These are phyloP conservation scores for Pseudopipra pipra DNA, from an alignment of 2,113 vertebrate genomes.

Conservation along the genomic window DNA sequence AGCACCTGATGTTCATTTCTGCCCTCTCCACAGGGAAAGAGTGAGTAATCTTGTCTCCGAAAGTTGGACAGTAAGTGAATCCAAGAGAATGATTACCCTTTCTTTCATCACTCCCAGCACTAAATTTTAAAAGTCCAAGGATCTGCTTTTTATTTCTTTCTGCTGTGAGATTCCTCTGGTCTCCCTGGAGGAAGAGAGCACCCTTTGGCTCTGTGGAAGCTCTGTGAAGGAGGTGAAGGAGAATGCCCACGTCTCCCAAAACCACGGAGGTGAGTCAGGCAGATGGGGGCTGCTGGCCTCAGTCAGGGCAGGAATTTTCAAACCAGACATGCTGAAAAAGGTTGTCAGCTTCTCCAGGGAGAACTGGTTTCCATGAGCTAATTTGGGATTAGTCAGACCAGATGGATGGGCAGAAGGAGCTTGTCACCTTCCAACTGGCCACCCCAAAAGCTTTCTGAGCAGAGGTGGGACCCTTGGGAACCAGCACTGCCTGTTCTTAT, in stretches of 20 bases:
- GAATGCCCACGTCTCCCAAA: fast-evolving
- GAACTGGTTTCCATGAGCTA: background rate
- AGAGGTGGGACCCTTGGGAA: background rate
- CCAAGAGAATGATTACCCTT: background rate
- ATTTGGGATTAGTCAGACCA: background rate
- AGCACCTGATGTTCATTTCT: background rate
- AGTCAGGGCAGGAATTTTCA: background rate
- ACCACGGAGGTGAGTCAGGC: background rate
- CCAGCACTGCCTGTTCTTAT: background rate
- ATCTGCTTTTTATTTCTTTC: background rate
- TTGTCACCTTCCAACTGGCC: background rate
- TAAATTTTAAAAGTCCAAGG: background rate
- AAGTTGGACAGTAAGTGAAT: background rate
- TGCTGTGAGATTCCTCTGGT: background rate
- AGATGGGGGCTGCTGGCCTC: background rate
- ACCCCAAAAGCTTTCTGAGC: background rate
- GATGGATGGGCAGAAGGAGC: background rate
- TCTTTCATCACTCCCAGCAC: background rate
- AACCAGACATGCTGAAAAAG: background rate
- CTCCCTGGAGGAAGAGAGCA: background rate
- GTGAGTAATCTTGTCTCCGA: background rate
- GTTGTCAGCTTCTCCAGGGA: background rate
- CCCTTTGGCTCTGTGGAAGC: background rate
- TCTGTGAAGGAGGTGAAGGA: background rate
- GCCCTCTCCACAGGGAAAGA: background rate